Percentiles rank a stretch among this genome's conserved stretches.
Conservation (phyloP, 2,797 vertebrate genomes). For the Gambelia wislizenii region DNA sequence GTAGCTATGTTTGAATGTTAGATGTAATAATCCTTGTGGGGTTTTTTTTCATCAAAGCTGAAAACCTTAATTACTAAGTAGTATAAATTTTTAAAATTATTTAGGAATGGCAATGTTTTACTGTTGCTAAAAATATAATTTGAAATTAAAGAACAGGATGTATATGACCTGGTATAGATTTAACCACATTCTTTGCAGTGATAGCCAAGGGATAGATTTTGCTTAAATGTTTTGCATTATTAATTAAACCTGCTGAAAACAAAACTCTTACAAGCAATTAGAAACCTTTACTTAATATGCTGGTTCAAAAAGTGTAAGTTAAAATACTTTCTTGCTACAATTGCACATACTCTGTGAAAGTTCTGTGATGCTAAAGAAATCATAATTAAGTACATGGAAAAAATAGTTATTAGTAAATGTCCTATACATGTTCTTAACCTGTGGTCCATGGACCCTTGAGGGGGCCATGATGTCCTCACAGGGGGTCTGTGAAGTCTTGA, state of each 20-base stretch:
- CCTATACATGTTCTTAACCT: too few relatives aligned
- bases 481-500: too few relatives aligned
- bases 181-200: slow-evolving; percentile 7
- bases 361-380: neutral
- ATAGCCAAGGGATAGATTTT: neutral
- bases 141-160: neutral
- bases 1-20: neutral
- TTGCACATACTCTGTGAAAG: neutral
- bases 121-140: neutral
- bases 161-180: neutral
- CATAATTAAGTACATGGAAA: slow-evolving; percentile 3
- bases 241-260: slow-evolving; percentile 26
- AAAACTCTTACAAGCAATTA: neutral
- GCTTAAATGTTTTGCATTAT: slow-evolving; percentile 17
- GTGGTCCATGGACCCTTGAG: too few relatives aligned
- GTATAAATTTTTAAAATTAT: neutral
- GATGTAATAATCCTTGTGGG: neutral
- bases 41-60: neutral
- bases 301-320: slow-evolving; percentile 15
- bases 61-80: neutral
- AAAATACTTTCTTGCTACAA: slow-evolving; percentile 8
- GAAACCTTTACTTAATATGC: slow-evolving; percentile 7
- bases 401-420: too few relatives aligned
- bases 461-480: too few relatives aligned
- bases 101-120: slow-evolving; percentile 11